Evolutionary conservation across 2,888 invertebrate genomes (phyloP).

Genomic region (Eristalis pertinax): DNA sequence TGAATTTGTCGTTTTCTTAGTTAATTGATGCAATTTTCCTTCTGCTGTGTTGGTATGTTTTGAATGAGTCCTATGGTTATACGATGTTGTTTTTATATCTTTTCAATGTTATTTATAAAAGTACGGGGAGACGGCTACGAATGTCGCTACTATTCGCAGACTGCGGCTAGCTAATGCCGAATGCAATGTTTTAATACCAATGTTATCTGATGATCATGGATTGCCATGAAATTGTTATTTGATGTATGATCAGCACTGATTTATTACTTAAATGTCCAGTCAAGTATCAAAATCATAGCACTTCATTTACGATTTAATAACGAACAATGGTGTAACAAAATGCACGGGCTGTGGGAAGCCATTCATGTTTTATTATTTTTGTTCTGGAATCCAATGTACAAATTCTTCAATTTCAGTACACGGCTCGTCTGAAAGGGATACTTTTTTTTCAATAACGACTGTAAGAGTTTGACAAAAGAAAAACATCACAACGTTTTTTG

Average conservation of each 20-base stretch:
- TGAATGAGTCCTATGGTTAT: slow-evolving; percentile 56
- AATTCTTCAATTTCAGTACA: neutral
- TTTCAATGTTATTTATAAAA: slow-evolving; percentile 47
- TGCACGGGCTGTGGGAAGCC: too few species aligned
- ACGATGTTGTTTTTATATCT: slow-evolving; percentile 26
- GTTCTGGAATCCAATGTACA: neutral
- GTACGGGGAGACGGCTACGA: slow-evolving; percentile 11
- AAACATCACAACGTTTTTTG: neutral
- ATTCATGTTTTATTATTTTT: too few species aligned
- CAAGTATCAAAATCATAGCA: neutral
- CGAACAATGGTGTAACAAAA: too few species aligned
- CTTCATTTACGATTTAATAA: neutral
- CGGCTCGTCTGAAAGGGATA: too few species aligned
- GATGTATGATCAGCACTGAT: neutral
- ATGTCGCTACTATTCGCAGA: slow-evolving; percentile 35
- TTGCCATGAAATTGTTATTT: neutral
- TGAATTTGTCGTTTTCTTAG: slow-evolving; percentile 66
- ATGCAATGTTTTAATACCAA: slow-evolving; percentile 47
- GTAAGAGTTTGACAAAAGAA: neutral
- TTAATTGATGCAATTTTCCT: slow-evolving; percentile 62
- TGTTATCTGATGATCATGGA: neutral
- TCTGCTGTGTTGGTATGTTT: slow-evolving; percentile 46
- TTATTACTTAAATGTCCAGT: neutral
- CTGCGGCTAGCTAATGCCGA: slow-evolving; percentile 46
- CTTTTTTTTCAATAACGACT: too few species aligned